Evolutionary conservation across 1,140 invertebrate species (phyloP), one percentile per base, ranked within the genome.

Genomic region (Hirudo medicinalis): DNA sequence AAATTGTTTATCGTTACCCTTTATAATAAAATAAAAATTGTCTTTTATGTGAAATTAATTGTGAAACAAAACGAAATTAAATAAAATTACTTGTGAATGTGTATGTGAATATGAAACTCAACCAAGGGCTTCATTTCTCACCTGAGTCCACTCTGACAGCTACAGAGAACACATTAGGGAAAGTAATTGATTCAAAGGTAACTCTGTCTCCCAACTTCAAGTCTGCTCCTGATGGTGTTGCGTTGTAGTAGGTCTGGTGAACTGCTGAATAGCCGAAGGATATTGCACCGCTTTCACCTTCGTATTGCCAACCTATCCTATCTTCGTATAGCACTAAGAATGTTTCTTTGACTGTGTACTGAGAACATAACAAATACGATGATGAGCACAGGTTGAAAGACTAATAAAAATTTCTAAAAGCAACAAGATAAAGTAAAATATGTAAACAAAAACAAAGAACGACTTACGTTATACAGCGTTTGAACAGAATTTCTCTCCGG

Each of bases 251-350:
- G 29, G 29, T 32, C 29, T 15, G 4, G 57, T 63, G 57, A 11
- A 2, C 17, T 22, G 22, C 1, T 22, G 29, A 32, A 32, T 11
- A n/a, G 19, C 19, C 29, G 57, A 63, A 63, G 17, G 57, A 63
- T 25, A 63, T 63, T 22, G 29, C 57, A 63, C 57, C 57, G 15
- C 22, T 32, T 25, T 63, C 57, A 20, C 57, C 57, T 25, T 63
- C 57, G 57, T 19, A 63, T 63, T 63, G 57, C 57, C 57, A 63
- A 22, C 57, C 57, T 25, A 63, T 63, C 29, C 57, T 63, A 15
- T 63, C 57, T 13, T 32, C 57, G 19, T 22, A 63, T 15, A 63
- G 15, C 6, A 63, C 57, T 0, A 22, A 6, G 29, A 63, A 3
- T 11, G 29, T 25, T 63, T 63, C 57, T 63, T 11, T 63, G 22